Percentiles rank a stretch among this genome's conserved stretches.
Evolutionary conservation across 2,113 vertebrate species (phyloP).

Genomic region (Hippocampus zosterae): DNA sequence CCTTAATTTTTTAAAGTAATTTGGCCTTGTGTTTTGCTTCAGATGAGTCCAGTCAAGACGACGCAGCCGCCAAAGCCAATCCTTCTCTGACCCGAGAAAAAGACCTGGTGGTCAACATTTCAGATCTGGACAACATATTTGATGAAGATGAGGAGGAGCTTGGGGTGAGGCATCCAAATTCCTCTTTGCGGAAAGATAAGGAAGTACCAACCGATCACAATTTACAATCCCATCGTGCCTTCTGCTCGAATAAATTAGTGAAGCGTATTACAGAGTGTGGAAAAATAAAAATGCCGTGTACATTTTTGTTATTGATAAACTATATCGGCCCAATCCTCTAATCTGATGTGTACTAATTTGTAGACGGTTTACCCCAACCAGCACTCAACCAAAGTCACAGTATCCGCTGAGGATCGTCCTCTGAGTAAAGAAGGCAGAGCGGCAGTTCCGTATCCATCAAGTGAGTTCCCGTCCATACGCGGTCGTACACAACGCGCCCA

Average conservation of each 20-base stretch:
- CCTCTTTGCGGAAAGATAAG: background rate
- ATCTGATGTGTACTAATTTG: slow-evolving; percentile 33
- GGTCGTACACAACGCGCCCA: background rate
- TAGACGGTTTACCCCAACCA: slow-evolving; percentile 83
- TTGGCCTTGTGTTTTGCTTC: slow-evolving; percentile 8
- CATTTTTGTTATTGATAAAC: background rate
- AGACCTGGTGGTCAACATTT: slow-evolving; percentile 89
- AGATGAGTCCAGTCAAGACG: slow-evolving; percentile 81
- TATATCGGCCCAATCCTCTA: slow-evolving; percentile 1
- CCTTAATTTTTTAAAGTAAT: background rate
- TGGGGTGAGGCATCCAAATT: slow-evolving; percentile 72
- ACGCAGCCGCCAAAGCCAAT: slow-evolving; percentile 77
- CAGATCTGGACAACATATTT: slow-evolving; percentile 96
- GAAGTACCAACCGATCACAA: background rate
- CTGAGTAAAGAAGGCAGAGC: slow-evolving; percentile 87
- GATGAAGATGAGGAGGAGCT: slow-evolving; percentile 95
- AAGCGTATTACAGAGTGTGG: too few relatives aligned
- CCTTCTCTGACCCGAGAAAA: slow-evolving; percentile 92
- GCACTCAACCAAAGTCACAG: slow-evolving; percentile 78
- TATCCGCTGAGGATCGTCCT: slow-evolving; percentile 83
- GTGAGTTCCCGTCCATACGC: slow-evolving; percentile 70
- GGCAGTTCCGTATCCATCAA: slow-evolving; percentile 89
- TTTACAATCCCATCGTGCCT: background rate
- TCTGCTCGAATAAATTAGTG: background rate
- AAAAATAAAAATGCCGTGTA: too few relatives aligned